Evolutionary conservation across 2,113 vertebrate species (phyloP), one percentile per base, ranked within the genome.

Genomic region (Phyllostomus hastatus): DNA sequence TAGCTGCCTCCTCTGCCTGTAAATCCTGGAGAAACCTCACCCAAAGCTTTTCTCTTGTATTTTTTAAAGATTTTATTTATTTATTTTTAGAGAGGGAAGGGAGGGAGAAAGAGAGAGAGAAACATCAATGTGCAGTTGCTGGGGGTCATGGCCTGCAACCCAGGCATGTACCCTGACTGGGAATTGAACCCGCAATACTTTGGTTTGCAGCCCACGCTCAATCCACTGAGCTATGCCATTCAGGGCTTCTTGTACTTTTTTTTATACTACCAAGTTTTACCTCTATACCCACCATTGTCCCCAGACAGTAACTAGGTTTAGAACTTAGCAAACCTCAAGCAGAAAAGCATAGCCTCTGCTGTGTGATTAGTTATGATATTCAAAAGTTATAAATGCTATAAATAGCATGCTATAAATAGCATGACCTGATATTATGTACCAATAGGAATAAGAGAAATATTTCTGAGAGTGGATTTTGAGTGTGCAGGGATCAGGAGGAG

Each of bases 231-330:
- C 38, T 41, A 41, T 41, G 38, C 38, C 38, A 41, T 3, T 41
- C 38, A 41, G 38, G 38, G 38, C 38, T 41, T 41, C 38, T 41
- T 41, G 38, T 41, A 41, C 4, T 41, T 41, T 43, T 59, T 81
- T 15, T 82, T 33, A 61, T 64, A 10, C 26, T 82, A 43, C 35
- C 24, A 54, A 24, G 20, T 78, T 70, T 43, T 1, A 75, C 16
- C 1, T 7, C 12, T 70, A 2, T 0, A 0, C 8, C 20, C 1
- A 52, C 12, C 17, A n/a, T 43, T 85, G 43, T 78, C 6, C 69
- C 26, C 48, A 26, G 76, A 57, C 2, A 72, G 83, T 72, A 78
- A 78, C 11, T 43, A 14, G 26, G 6, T 61, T 88, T 92, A 43
- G 10, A 69, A 24, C 31, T 97, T 73, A 69, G 41, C 19, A 94